Evolutionary conservation across 2,888 invertebrate genomes (phyloP).

Genomic region (Amblyjoppa fuscipennis): DNA sequence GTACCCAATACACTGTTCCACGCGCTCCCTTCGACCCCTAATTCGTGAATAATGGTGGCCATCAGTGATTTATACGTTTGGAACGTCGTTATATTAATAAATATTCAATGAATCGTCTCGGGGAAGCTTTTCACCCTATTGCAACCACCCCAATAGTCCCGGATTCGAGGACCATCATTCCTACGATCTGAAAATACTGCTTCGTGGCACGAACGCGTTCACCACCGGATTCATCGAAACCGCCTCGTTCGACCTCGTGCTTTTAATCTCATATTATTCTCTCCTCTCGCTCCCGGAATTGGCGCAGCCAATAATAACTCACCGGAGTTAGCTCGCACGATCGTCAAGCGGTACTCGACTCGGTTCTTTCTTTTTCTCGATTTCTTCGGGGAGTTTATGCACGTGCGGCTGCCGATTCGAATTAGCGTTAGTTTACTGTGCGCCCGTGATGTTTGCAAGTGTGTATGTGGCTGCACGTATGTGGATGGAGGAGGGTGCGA

Average conservation of each 20-base stretch:
- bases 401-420: slow-evolving; percentile 73
- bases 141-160: slow-evolving; percentile 6
- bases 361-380: slow-evolving; percentile 59
- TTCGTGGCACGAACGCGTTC: slow-evolving; percentile 54
- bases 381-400: slow-evolving; percentile 70
- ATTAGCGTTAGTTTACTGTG: slow-evolving; percentile 64
- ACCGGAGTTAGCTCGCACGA: not conserved
- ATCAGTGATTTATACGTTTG: slow-evolving; percentile 60
- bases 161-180: slow-evolving; percentile 48
- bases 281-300: slow-evolving; percentile 14
- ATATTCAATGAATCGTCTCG: slow-evolving; percentile 63
- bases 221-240: slow-evolving; percentile 37
- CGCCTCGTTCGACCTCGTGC: slow-evolving; percentile 29
- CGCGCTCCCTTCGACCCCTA: slow-evolving; percentile 28
- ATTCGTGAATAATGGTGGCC: slow-evolving; percentile 53
- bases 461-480: slow-evolving; percentile 27
- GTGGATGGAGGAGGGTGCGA: slow-evolving; percentile 55
- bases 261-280: slow-evolving; percentile 24
- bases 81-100: slow-evolving; percentile 66
- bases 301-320: slow-evolving; percentile 21
- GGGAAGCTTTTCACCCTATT: slow-evolving; percentile 58
- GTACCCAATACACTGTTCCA: slow-evolving; percentile 39
- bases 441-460: slow-evolving; percentile 13
- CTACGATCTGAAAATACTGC: slow-evolving; percentile 55
- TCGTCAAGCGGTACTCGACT: slow-evolving; percentile 46